phyloP scores from a whole-genome alignment of 2,113 vertebrate genomes.

The human (Homo sapiens) region GRCh38 chr11:11545501-11546000 shows the following conservation, averaged over 20 bases:
- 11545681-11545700: not conserved
- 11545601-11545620: not conserved
- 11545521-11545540: accelerated
- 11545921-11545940: not conserved
- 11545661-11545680: slow-evolving; percentile 21
- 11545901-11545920: not conserved
- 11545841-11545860: not conserved
- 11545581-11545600: slow-evolving; percentile 35
- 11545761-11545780: not conserved
- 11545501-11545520: not conserved
- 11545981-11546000: not conserved
- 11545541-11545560: not conserved
- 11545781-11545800: not conserved
- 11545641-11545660: not conserved
- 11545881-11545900: not conserved
- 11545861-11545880: not conserved
- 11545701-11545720: slow-evolving; percentile 38
- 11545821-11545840: not conserved
- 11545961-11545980: not conserved
- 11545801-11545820: not conserved
- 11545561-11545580: not conserved
- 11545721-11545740: not conserved
- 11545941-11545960: not conserved
- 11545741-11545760: not conserved
- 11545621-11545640: not conserved